Conservation (phyloP, 2,113 vertebrate species). For the Muntiacus reevesi region DNA sequence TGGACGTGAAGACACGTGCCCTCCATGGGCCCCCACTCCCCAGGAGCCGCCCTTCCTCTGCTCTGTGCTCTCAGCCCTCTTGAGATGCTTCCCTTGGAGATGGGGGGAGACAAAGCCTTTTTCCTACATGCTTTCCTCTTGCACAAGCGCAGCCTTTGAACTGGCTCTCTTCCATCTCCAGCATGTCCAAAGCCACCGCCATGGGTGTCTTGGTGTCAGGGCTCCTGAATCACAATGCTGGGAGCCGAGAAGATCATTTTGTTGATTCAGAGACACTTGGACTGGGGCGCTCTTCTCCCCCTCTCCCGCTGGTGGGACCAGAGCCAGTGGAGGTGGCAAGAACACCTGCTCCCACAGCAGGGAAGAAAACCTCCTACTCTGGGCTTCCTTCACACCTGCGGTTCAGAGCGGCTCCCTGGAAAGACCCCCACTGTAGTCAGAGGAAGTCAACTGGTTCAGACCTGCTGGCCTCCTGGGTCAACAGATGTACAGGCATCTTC, state of each 20-base stretch:
- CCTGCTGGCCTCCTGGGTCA: background rate
- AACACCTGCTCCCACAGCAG: too few species aligned
- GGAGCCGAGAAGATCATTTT: background rate
- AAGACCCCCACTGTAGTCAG: background rate
- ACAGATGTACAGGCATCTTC: background rate
- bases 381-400: background rate
- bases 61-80: background rate
- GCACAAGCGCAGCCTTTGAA: background rate
- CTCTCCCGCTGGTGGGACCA: background rate
- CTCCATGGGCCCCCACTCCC: fast-evolving
- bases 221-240: background rate
- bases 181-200: background rate
- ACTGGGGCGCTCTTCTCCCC: background rate
- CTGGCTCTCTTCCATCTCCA: background rate
- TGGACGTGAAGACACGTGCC: fast-evolving
- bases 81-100: background rate
- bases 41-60: background rate
- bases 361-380: background rate
- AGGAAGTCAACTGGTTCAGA: background rate
- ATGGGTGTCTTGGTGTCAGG: background rate
- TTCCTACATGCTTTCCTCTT: background rate
- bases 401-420: background rate
- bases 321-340: background rate
- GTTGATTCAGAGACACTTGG: background rate
- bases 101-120: background rate